These are phyloP conservation scores for Rhopalosiphum maidis DNA, from an alignment of 1,140 invertebrate species.

Conservation along the genomic window DNA sequence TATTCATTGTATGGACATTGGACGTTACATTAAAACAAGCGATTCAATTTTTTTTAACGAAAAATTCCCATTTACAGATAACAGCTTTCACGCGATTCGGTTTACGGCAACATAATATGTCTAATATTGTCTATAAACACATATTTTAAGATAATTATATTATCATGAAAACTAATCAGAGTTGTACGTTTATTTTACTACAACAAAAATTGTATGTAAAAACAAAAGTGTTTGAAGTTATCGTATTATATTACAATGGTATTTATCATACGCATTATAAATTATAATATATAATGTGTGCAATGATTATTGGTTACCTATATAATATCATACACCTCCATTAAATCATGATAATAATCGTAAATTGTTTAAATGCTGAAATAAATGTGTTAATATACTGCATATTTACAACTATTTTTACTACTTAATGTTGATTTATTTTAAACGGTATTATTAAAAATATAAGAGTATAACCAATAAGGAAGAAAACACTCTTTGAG, in stretches of 20 bases:
- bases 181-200: background rate
- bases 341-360: background rate
- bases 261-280: background rate
- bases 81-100: background rate
- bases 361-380: background rate
- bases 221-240: background rate
- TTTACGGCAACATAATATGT: background rate
- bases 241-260: background rate
- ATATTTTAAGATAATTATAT: background rate
- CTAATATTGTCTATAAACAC: too few species aligned
- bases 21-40: background rate
- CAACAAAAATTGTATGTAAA: background rate
- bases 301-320: background rate
- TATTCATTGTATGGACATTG: background rate
- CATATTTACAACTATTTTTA: background rate
- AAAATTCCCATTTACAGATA: background rate
- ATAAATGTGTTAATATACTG: background rate
- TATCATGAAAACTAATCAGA: background rate
- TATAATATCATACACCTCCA: background rate
- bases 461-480: background rate
- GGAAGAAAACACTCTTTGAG: background rate
- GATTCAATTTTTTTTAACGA: background rate
- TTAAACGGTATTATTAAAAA: background rate
- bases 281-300: background rate
- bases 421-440: background rate